Evolutionary conservation across 2,888 invertebrate species (phyloP).

Genomic region (Apamea epomidion): DNA sequence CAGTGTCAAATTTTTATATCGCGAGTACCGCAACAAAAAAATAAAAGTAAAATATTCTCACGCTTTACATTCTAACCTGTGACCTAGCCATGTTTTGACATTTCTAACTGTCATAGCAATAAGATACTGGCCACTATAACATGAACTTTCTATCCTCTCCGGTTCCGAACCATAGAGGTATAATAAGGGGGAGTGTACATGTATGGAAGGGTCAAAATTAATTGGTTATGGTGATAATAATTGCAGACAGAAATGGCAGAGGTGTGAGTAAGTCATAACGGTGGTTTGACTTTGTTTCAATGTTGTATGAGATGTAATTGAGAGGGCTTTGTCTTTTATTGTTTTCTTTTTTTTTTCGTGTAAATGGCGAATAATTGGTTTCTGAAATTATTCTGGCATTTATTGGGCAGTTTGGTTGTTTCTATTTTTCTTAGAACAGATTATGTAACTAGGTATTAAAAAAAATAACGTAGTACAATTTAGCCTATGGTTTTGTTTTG

Average conservation of each 20-base stretch:
- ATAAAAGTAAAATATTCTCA: conserved; percentile 80
- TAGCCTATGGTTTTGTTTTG: not conserved
- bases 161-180: conserved; percentile 23
- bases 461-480: not conserved
- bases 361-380: conserved; percentile 30
- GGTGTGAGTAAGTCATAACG: conserved; percentile 83
- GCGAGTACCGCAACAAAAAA: conserved; percentile 64
- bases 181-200: conserved; percentile 37
- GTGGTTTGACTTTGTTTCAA: conserved; percentile 74
- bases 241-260: conserved; percentile 81
- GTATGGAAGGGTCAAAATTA: conserved; percentile 66
- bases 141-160: conserved; percentile 66
- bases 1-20: conserved; percentile 39
- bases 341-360: conserved; percentile 29
- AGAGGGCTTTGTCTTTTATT: conserved; percentile 46
- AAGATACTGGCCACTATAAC: conserved; percentile 74
- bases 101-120: conserved; percentile 85
- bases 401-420: not conserved
- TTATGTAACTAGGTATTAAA: not conserved
- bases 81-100: conserved; percentile 83
- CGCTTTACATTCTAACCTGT: conserved; percentile 83
- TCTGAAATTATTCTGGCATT: conserved; percentile 23
- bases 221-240: conserved; percentile 77
- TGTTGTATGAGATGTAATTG: conserved; percentile 61
- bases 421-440: conserved; percentile 1